A percentile compares a stretch with the other conserved stretches of the same genome.
Evolutionary conservation across 2,888 invertebrate genomes (phyloP).

Genomic region (Tipula helvola): DNA sequence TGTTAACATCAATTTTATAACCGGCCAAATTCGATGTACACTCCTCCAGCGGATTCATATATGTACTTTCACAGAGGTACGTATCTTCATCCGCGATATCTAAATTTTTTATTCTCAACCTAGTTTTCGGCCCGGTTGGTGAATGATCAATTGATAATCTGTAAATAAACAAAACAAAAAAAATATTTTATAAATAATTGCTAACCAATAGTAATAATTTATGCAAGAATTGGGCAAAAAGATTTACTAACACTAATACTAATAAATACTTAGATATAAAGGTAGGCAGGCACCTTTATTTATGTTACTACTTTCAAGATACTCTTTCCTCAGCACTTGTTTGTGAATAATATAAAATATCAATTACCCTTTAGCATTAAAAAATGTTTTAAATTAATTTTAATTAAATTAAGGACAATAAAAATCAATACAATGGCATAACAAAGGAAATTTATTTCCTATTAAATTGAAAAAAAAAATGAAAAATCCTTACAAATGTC

Average conservation of each 20-base stretch:
- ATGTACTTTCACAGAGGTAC: constrained; percentile 70
- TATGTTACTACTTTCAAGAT: neutral
- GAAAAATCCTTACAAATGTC: neutral
- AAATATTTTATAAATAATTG: no score
- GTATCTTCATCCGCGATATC: constrained; percentile 59
- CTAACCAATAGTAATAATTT: no score
- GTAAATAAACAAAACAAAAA: constrained; percentile 10
- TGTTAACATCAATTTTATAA: constrained; percentile 59
- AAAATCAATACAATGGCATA: neutral
- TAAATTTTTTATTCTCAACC: constrained; percentile 31
- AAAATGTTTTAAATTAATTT: neutral
- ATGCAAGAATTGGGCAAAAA: no score
- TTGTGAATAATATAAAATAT: neutral
- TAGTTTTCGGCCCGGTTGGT: constrained; percentile 24
- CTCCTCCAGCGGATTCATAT: constrained; percentile 57
- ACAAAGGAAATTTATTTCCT: neutral
- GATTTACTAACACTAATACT: no score
- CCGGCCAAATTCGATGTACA: constrained; percentile 52
- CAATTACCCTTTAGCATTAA: neutral
- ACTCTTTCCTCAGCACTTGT: no score
- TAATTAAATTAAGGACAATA: neutral
- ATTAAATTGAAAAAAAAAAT: neutral
- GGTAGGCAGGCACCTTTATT: no score
- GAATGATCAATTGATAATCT: constrained; percentile 28
- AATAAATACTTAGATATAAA: neutral